Evolutionary conservation across 1,140 invertebrate species (phyloP).

Genomic region (Parasteatoda tepidariorum): DNA sequence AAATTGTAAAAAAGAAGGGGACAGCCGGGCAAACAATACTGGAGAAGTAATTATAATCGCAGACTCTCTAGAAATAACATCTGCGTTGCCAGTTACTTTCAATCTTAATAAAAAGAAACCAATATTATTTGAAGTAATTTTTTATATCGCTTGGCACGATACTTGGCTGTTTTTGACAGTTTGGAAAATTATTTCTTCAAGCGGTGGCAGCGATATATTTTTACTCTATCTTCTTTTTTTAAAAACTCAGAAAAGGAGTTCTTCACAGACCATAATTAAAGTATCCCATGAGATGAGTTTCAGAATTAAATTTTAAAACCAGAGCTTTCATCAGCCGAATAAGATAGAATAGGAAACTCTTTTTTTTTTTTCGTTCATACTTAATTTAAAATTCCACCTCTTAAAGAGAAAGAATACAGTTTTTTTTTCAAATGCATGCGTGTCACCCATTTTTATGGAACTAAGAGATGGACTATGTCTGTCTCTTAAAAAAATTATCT

Average conservation of each 20-base stretch:
- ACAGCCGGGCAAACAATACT: constrained; percentile 18
- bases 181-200: constrained; percentile 58
- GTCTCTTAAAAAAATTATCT: no score
- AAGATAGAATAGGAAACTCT: no score
- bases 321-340: not conserved
- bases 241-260: not conserved
- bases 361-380: no score
- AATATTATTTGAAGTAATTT: constrained; percentile 48
- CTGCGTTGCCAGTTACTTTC: constrained; percentile 22
- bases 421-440: no score
- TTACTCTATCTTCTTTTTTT: constrained; percentile 3
- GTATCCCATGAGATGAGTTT: not conserved
- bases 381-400: no score
- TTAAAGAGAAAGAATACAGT: no score
- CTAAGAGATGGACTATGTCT: no score
- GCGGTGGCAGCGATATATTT: constrained; percentile 35
- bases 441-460: no score
- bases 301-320: not conserved
- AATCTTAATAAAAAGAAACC: constrained; percentile 34
- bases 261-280: constrained; percentile 14
- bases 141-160: not conserved
- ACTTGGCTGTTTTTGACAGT: constrained; percentile 48
- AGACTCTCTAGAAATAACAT: constrained; percentile 41
- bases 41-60: constrained; percentile 44
- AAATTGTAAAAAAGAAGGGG: no score